Conservation (phyloP, 2,113 vertebrate genomes). For the Rhodinocichla rosea region DNA sequence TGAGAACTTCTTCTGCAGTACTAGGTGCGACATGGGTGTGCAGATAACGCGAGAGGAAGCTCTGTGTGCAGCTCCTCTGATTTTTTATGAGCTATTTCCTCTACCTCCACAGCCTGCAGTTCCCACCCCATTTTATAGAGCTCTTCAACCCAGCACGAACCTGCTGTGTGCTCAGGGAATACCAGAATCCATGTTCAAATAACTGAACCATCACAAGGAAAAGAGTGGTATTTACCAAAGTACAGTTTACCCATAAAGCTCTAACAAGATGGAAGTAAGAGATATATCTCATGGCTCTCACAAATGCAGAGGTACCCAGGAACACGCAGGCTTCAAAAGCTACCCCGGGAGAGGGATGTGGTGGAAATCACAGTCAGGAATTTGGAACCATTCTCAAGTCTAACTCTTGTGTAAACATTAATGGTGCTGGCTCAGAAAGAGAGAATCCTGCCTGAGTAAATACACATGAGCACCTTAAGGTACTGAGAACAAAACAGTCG, state of each 20-base stretch:
- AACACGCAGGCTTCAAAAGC: background rate
- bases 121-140: background rate
- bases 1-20: background rate
- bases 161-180: background rate
- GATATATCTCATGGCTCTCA: background rate
- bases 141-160: background rate
- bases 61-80: background rate
- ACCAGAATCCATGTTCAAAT: background rate
- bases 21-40: background rate
- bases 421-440: background rate
- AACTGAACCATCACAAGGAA: background rate
- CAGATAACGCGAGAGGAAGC: background rate
- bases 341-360: rapidly evolving
- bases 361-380: background rate
- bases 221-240: background rate
- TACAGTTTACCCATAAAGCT: background rate
- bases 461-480: background rate
- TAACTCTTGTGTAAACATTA: background rate
- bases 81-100: background rate
- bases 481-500: background rate
- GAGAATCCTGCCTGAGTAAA: background rate
- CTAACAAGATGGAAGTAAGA: background rate
- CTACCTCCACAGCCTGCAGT: background rate
- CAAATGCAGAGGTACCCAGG: background rate
- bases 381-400: background rate